Evolutionary conservation across 2,797 vertebrate species (phyloP).

Genomic region (Huso huso): DNA sequence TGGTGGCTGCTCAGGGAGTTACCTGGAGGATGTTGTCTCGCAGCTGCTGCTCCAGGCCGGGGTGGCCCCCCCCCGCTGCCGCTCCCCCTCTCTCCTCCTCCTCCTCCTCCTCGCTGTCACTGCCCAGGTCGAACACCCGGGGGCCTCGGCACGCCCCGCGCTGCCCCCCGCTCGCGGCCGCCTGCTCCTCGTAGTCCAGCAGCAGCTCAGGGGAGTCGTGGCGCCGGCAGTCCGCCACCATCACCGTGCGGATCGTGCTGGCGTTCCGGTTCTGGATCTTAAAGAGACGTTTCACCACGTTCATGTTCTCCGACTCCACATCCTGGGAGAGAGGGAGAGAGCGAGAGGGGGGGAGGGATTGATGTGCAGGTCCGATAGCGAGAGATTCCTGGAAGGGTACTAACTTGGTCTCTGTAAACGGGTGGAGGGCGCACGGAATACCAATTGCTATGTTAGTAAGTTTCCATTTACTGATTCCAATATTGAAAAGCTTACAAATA

Average conservation of each 20-base stretch:
- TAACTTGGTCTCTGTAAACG: no score
- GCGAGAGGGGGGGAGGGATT: not conserved
- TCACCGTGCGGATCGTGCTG: constrained; percentile 91
- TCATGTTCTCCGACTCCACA: constrained; percentile 88
- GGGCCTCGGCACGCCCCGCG: constrained; percentile 45
- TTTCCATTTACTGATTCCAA: no score
- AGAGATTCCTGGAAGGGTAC: not conserved
- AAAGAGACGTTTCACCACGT: constrained; percentile 93
- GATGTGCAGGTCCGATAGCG: not conserved
- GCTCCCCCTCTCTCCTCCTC: constrained; percentile 28
- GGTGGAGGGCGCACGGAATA: no score
- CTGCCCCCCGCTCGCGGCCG: constrained; percentile 37
- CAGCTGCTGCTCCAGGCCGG: constrained; percentile 44
- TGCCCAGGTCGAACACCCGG: constrained; percentile 67
- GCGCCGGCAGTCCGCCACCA: constrained; percentile 89
- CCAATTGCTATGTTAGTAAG: no score
- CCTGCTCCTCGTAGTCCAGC: constrained; percentile 68
- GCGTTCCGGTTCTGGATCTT: constrained; percentile 96
- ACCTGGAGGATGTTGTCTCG: constrained; percentile 49
- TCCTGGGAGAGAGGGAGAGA: constrained; percentile 51
- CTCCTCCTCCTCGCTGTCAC: constrained; percentile 64
- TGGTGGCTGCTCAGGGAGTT: not conserved
- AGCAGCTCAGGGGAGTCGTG: constrained; percentile 78
- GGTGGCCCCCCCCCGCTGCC: constrained; percentile 23
- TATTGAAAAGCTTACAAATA: no score